phyloP scores from a whole-genome alignment of 2,888 invertebrate species.

The Drosophila merina region DNA sequence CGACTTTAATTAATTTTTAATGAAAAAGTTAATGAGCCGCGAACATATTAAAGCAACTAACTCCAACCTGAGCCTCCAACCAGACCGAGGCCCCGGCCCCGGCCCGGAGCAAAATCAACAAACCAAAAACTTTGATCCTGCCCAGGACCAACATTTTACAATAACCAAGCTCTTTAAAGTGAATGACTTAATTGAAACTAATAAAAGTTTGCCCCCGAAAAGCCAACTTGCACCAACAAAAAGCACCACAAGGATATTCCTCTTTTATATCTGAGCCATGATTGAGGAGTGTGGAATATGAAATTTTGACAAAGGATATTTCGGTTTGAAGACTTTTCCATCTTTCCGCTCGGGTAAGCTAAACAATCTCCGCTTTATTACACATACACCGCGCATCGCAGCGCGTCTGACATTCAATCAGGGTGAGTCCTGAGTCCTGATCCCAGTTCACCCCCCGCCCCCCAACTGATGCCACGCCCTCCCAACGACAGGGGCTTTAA shows the following conservation, averaged over 20 bases:
- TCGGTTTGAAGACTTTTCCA: constrained; percentile 35
- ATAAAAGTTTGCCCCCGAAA: background rate
- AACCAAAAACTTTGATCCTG: background rate
- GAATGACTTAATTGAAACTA: background rate
- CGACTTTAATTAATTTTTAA: constrained; percentile 80
- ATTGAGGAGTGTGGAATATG: constrained; percentile 22
- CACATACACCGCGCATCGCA: constrained; percentile 65
- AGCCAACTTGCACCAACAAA: background rate
- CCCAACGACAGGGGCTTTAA: constrained; percentile 77
- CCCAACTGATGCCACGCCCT: constrained; percentile 52
- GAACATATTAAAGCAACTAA: constrained; percentile 68
- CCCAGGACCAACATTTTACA: background rate
- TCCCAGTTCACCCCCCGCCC: constrained; percentile 9
- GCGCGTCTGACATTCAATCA: constrained; percentile 75
- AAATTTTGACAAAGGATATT: constrained; percentile 37
- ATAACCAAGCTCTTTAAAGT: background rate
- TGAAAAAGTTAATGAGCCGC: constrained; percentile 78
- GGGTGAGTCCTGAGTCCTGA: constrained; percentile 37
- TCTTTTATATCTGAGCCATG: background rate
- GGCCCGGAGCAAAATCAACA: constrained; percentile 5
- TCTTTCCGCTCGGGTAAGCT: constrained; percentile 49
- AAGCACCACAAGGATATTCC: background rate
- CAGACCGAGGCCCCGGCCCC: background rate
- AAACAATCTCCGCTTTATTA: constrained; percentile 76
- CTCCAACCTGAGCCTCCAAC: constrained; percentile 18